These are phyloP conservation scores for Drosophila testacea DNA, from an alignment of 2,888 invertebrate genomes.

Conservation along the genomic window DNA sequence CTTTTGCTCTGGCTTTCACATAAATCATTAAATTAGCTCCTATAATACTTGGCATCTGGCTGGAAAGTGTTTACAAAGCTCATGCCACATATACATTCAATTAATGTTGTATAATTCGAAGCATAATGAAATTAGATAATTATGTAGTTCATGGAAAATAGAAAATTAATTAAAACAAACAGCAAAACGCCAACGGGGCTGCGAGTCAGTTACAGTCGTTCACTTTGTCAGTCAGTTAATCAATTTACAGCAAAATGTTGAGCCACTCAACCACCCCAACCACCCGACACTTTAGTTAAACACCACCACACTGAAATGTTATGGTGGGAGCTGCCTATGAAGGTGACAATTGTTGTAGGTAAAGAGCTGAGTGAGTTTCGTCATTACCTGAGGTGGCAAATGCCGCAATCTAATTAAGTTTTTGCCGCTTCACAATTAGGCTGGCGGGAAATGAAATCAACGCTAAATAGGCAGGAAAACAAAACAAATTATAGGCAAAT, in stretches of 20 bases:
- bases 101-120: slow-evolving; percentile 49
- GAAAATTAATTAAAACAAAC: slow-evolving; percentile 63
- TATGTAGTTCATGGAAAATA: slow-evolving; percentile 50
- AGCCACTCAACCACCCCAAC: background rate
- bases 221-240: slow-evolving; percentile 52
- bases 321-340: background rate
- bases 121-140: slow-evolving; percentile 54
- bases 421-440: slow-evolving; percentile 50
- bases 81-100: slow-evolving; percentile 29
- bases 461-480: slow-evolving; percentile 51
- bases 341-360: slow-evolving; percentile 36
- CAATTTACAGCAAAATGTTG: slow-evolving; percentile 42
- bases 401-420: slow-evolving; percentile 57
- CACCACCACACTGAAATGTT: background rate
- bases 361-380: slow-evolving; percentile 14
- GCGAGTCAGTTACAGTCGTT: slow-evolving; percentile 45
- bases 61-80: slow-evolving; percentile 20
- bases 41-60: background rate
- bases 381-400: slow-evolving; percentile 52
- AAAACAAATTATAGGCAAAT: slow-evolving; percentile 46
- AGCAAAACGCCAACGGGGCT: slow-evolving; percentile 50
- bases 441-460: slow-evolving; percentile 54
- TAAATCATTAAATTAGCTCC: slow-evolving; percentile 8
- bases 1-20: background rate
- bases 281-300: background rate